Evolutionary conservation across 2,113 vertebrate species (phyloP), one percentile per base, ranked within the genome.

Genomic region (Pseudolaguvia tuberculata): DNA sequence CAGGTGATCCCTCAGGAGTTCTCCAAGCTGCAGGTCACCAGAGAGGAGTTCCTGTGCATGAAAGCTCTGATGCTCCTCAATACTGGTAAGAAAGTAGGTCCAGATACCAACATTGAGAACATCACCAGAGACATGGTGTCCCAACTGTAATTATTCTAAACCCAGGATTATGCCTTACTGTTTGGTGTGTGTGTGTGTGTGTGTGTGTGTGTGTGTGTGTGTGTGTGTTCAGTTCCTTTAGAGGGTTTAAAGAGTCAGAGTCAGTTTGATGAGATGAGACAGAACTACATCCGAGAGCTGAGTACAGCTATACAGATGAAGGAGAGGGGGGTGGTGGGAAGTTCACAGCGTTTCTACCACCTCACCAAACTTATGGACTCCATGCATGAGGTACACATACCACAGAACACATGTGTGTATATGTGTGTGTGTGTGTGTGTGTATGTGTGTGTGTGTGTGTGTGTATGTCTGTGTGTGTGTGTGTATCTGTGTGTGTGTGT

Each of bases 31-130:
- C 96, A 98, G 85, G 92, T 98, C 42, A 93, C 89, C 80, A 93
- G 91, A 0, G 95, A 99, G 80, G 97, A 99, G 81, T 99, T 95
- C 76, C 93, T 99, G 2, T 99, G 96, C 85, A 99, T 99, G 97
- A 99, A 99, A 88, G 95, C 94, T 59, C 87, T 99, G 78, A 89
- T 99, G 42, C 91, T 99, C 42, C 93, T 99, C 72, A 98, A 92
- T 85, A 99, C 95, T 84, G 96, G 97, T 99, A 90, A 88, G 89
- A 84, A 57, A 69, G 13, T 14, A 15, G 25, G 15, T 15, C 9
- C 47, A 48, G 47, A 48, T 70, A 56, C 47, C n/a, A 68, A 14
- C 23, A 15, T 62, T 23, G 2, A 12, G 45, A 23, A 23, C n/a
- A 14, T 7, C 5, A 3, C 42, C 61, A 14, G 59, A 23, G 53